Evolutionary conservation across 2,888 invertebrate species (phyloP), one percentile per base, ranked within the genome.

Genomic region (Eupithecia subfuscata): DNA sequence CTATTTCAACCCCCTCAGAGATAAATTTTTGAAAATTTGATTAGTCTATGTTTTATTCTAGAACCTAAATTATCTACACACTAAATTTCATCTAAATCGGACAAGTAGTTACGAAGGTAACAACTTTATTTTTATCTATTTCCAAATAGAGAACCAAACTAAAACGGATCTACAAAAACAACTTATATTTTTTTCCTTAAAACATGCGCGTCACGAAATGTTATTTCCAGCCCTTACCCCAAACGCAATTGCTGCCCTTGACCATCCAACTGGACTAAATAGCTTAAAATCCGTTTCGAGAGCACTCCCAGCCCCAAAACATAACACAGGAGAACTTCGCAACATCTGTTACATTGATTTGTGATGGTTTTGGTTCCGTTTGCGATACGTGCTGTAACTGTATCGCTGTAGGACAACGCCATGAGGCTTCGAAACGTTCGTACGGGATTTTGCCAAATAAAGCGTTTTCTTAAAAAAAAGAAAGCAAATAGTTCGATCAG

Each of bases 301-400:
- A 67, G 68, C 63, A 56, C 75, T 71, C 70, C 45, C 75, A 71
- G 72, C 81, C 81, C 80, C 77, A 76, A 80, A 60, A 76, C 81
- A 81, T 69, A 80, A 75, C 76, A 81, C 25, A 69, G 84, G 85
- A 85, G 56, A 75, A 78, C 40, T 75, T 63, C 84, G 74, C 16
- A 75, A 68, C 85, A 85, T 85, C 85, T 85, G 85, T 71, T 75
- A 71, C 65, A 52, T 65, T 37, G 65, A 82, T 82, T 82, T 70
- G 84, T 70, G 71, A 72, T 78, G 78, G 72, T 70, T 74, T 25
- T 25, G 12, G 56, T 60, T 56, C 60, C 60, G 60, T 22, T 56
- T 60, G 4, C 1, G 25, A 60, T 60, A 60, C 60, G 60, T 60
- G 60, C 60, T 60, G 60, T 11, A 12, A 60, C 25, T 25, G 60